Percentiles rank a stretch among this genome's conserved stretches.
Evolutionary conservation across 2,113 vertebrate species (phyloP).

Genomic region (Cyphomyrus plagiostoma): DNA sequence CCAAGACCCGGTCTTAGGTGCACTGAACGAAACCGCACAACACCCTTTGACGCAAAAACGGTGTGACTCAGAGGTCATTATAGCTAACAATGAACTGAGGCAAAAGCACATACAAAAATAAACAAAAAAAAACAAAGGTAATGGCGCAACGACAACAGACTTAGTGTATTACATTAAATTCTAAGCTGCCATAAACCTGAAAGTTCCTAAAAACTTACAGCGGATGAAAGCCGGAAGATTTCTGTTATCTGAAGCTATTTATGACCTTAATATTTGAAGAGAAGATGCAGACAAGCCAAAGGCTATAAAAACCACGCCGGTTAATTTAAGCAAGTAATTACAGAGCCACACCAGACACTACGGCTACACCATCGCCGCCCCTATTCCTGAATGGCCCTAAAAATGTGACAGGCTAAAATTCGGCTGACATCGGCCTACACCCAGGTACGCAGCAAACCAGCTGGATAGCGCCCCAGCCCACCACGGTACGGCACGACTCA

Average conservation of each 20-base stretch:
- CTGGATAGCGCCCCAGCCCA: neutral
- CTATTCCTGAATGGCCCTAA: neutral
- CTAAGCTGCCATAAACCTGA: neutral
- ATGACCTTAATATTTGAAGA: neutral
- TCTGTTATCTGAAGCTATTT: neutral
- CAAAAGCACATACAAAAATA: neutral
- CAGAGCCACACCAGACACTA: neutral
- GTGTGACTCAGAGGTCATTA: neutral
- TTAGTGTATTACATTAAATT: neutral
- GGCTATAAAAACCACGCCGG: neutral
- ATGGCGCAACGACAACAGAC: neutral
- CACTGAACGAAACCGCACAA: neutral
- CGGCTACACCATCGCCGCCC: neutral
- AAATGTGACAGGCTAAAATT: neutral
- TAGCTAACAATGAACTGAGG: neutral
- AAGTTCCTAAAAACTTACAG: neutral
- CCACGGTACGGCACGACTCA: neutral
- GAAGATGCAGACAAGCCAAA: neutral
- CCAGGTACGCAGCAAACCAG: neutral
- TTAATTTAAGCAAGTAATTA: slow-evolving; percentile 2
- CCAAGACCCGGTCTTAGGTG: neutral
- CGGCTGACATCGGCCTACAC: neutral
- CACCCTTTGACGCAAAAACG: neutral
- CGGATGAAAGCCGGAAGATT: neutral
- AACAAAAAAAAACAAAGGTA: neutral